These are phyloP conservation scores for Meteorus cinctellus DNA, from an alignment of 2,888 invertebrate genomes.

Conservation along the genomic window DNA sequence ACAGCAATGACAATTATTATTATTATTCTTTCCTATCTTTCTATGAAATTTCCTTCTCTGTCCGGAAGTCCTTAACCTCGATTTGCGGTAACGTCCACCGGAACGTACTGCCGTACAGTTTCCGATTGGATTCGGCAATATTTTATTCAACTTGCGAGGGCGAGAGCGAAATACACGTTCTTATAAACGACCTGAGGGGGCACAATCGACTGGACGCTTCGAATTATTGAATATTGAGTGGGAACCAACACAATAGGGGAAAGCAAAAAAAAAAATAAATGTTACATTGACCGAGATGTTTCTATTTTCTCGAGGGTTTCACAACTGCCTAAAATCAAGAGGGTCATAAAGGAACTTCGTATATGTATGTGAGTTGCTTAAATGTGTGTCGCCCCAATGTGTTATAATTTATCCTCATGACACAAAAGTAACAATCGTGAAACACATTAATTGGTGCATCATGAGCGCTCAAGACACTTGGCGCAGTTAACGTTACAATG, in stretches of 20 bases:
- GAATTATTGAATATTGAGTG: conserved; percentile 63
- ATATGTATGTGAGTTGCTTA: background rate
- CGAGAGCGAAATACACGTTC: background rate
- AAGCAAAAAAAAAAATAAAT: conserved; percentile 15
- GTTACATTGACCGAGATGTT: conserved; percentile 17
- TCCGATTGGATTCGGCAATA: conserved; percentile 69
- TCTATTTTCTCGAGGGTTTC: conserved; percentile 24
- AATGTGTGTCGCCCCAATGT: conserved; percentile 24
- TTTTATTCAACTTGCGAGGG: conserved; percentile 57
- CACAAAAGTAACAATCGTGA: conserved; percentile 38
- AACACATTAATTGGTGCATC: conserved; percentile 41
- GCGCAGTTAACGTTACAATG: conserved; percentile 35
- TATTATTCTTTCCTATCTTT: background rate
- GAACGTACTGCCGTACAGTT: conserved; percentile 62
- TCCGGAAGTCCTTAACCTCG: conserved; percentile 71
- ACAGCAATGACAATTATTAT: conserved; percentile 10
- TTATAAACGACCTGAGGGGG: conserved; percentile 5
- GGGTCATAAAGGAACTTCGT: background rate
- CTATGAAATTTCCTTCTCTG: conserved; percentile 24
- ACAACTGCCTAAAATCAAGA: background rate
- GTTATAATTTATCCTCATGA: conserved; percentile 40
- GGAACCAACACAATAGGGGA: conserved; percentile 40
- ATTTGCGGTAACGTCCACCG: conserved; percentile 62
- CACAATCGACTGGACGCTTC: conserved; percentile 20
- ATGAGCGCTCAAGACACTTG: conserved; percentile 28